Evolutionary conservation across 2,888 invertebrate species (phyloP).

Genomic region (Scaptomyza parva): DNA sequence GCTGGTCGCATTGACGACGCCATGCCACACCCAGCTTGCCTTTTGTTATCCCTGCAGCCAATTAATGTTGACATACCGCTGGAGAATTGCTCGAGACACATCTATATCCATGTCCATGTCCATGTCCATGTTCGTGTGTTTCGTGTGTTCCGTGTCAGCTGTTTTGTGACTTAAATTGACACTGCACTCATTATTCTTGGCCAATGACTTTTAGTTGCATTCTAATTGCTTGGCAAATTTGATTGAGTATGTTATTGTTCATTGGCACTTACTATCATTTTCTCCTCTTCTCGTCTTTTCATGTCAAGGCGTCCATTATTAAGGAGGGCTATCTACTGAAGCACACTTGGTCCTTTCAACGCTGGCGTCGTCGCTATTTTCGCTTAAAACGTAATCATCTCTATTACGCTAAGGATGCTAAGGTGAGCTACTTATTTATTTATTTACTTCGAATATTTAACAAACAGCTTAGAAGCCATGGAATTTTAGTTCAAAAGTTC

Average conservation of each 20-base stretch:
- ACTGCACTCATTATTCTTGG: slow-evolving; percentile 28
- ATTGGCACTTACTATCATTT: slow-evolving; percentile 25
- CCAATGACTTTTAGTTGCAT: slow-evolving; percentile 34
- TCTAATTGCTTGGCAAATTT: slow-evolving; percentile 42
- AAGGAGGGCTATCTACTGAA: slow-evolving; percentile 95
- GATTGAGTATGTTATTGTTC: slow-evolving; percentile 22
- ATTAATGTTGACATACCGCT: slow-evolving; percentile 61
- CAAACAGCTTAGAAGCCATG: not conserved
- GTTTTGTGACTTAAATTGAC: slow-evolving; percentile 25
- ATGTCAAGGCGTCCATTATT: slow-evolving; percentile 86
- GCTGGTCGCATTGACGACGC: slow-evolving; percentile 40
- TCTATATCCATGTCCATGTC: no score
- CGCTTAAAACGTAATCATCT: slow-evolving; percentile 92
- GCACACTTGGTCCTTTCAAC: slow-evolving; percentile 93
- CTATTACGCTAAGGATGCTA: slow-evolving; percentile 94
- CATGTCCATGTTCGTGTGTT: not conserved
- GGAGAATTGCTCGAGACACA: slow-evolving; percentile 51
- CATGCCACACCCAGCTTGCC: slow-evolving; percentile 36
- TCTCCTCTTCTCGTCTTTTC: slow-evolving; percentile 6
- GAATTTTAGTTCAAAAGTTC: no score
- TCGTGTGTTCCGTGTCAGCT: slow-evolving; percentile 14
- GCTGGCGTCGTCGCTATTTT: slow-evolving; percentile 94
- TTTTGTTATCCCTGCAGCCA: slow-evolving; percentile 68
- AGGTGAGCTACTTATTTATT: slow-evolving; percentile 86
- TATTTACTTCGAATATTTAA: not conserved